Evolutionary conservation across 2,888 invertebrate genomes (phyloP), one percentile per base, ranked within the genome.

Genomic region (Mystacides longicornis): DNA sequence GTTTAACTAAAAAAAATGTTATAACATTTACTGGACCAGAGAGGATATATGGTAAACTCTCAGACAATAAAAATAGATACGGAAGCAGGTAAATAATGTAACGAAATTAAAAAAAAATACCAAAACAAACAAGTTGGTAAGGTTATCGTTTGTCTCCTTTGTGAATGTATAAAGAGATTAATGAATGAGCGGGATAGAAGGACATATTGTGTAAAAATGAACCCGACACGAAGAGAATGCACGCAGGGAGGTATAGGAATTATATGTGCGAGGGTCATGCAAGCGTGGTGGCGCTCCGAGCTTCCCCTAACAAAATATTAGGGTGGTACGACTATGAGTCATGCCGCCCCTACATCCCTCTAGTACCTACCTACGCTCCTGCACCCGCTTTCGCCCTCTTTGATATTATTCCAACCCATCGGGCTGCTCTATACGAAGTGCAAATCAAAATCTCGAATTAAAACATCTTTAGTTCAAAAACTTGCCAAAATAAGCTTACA

Each of bases 211-310:
- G 14, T 37, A 37, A 27, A 37, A n/a, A 37, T 37, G 16, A 14
- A 37, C 14, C 37, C 37, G 14, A 4, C 3, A 16, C 3, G 16
- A 37, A 37, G 14, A 37, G n/a, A 37, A 37, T 37, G 37, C 14
- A 37, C 14, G 37, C 4, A 37, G n/a, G 16, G n/a, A 14, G 3
- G 16, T 7, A 37, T 14, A 21, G 20, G 18, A 45, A 21, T 21
- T 11, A 45, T 45, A 45, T 45, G 45, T 45, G 45, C 45, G 20
- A 45, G 45, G 45, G 45, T 37, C 37, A 37, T 37, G 45, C 45
- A 21, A 19, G 45, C 45, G 45, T 45, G 20, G 3, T 21, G 16
- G 20, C 16, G 14, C 37, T 37, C 14, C 14, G n/a, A 31, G 20
- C 45, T 21, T 45, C 45, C 45, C 45, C 20, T 19, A 45, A 45